Evolutionary conservation across 2,113 vertebrate species (phyloP), one percentile per base, ranked within the genome.

Genomic region (Mesoclemmys tuberculata): DNA sequence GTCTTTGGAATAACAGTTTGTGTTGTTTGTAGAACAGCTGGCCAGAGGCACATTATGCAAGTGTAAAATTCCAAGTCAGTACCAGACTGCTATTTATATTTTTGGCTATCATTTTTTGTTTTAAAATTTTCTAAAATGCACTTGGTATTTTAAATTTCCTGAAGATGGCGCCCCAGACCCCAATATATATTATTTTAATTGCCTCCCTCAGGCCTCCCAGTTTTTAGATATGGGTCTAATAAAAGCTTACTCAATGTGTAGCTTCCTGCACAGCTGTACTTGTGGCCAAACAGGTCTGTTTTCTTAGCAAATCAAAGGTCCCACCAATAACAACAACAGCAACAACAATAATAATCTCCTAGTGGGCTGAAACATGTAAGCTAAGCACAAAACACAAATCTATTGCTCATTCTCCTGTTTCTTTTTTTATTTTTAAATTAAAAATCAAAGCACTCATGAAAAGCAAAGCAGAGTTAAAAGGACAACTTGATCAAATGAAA

Each of bases 401-500:
- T 89, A 86, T 61, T 11, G 6, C 48, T 95, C 29, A 27, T 31
- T 94, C 49, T 93, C 80, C n/a, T 52, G 35, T 49, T 82, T 85
- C 14, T 58, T 55, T 84, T 90, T 92, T 95, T 88, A 61, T 87
- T 95, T 93, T 94, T 80, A 96, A 95, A 90, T 93, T 87, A 90
- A 94, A 97, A 82, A 97, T 93, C 95, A 97, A 97, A 97, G 85
- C 1, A 2, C 13, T 90, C 41, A 64, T 14, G 54, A 91, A 96
- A 90, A 94, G 78, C 49, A 89, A 96, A 97, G 92, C 0, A 90
- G 75, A 95, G 31, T 94, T 96, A 84, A 95, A 96, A 93, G 89
- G 85, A 96, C 68, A 89, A 91, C 24, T 95, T 93, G 93, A 93
- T 95, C 96, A 96, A 87, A 96, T 80, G 71, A 95, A 98, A 96